Conservation (phyloP, 1,140 invertebrate genomes). For the Zophobas atratus region DNA sequence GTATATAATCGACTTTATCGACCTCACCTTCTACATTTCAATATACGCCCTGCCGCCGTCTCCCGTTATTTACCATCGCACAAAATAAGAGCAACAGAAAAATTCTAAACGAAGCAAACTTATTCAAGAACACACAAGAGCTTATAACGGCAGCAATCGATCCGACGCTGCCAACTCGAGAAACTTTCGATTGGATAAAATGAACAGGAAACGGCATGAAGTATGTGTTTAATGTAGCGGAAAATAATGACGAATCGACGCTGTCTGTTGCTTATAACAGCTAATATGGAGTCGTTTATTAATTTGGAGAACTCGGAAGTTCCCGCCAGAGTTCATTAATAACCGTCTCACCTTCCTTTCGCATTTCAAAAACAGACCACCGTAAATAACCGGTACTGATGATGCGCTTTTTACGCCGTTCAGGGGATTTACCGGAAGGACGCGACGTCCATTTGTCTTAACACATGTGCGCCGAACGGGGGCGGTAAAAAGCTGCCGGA, state of each 20-base stretch:
- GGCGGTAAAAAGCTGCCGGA: neutral
- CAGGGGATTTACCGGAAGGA: neutral
- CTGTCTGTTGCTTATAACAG: slow-evolving; percentile 69
- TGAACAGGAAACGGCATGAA: slow-evolving; percentile 66
- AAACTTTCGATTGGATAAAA: slow-evolving; percentile 65
- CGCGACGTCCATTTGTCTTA: neutral
- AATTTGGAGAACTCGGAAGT: slow-evolving; percentile 66
- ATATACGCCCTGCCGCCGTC: too few relatives aligned
- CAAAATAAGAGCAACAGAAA: slow-evolving; percentile 35
- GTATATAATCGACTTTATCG: neutral
- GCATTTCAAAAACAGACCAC: slow-evolving; percentile 67
- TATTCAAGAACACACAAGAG: slow-evolving; percentile 54
- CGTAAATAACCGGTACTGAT: slow-evolving; percentile 65
- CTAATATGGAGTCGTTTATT: slow-evolving; percentile 68
- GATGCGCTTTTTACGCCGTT: slow-evolving; percentile 56
- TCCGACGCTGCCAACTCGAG: slow-evolving; percentile 50
- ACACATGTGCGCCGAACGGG: neutral
- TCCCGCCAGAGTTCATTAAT: slow-evolving; percentile 65
- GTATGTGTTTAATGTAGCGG: slow-evolving; percentile 69
- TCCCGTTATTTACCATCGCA: slow-evolving; percentile 14
- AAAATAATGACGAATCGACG: slow-evolving; percentile 70
- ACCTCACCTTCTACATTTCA: neutral
- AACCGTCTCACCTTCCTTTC: slow-evolving; percentile 65
- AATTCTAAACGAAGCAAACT: slow-evolving; percentile 50
- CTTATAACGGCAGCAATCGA: slow-evolving; percentile 51